Conservation (phyloP, 2,797 vertebrate species). For the Cryptoblepharus egeriae region DNA sequence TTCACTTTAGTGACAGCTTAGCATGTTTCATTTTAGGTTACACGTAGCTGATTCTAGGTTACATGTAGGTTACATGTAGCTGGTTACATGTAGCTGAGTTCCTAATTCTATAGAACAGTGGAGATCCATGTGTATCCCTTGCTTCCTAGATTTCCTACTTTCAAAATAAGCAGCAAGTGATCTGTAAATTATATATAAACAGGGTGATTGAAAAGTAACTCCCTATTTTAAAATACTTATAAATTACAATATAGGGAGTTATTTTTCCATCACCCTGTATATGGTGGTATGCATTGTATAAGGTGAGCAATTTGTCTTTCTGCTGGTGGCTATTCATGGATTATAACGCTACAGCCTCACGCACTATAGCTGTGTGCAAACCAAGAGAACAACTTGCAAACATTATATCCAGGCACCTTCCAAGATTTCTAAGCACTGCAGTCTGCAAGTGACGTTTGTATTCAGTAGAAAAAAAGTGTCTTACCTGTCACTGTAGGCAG, state of each 20-base stretch:
- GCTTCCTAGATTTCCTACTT: neutral
- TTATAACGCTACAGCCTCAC: conserved; percentile 53
- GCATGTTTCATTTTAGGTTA: neutral
- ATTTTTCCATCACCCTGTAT: too few relatives aligned
- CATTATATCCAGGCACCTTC: conserved; percentile 61
- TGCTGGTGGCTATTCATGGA: conserved; percentile 57
- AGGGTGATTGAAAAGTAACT: too few relatives aligned
- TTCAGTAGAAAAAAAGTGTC: conserved; percentile 56
- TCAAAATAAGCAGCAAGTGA: conserved; percentile 24
- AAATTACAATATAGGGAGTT: too few relatives aligned
- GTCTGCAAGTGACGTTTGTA: conserved; percentile 45
- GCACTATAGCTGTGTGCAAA: conserved; percentile 63
- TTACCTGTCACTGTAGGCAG: conserved; percentile 99
- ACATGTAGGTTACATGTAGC: too few relatives aligned
- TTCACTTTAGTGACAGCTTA: conserved; percentile 30
- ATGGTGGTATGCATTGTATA: conserved; percentile 10
- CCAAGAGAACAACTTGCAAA: conserved; percentile 71
- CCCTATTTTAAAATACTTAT: too few relatives aligned
- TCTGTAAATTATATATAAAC: conserved; percentile 22
- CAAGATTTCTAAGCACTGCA: conserved; percentile 45
- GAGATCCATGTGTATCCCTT: conserved; percentile 45
- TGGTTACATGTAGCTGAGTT: too few relatives aligned
- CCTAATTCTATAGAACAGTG: conserved; percentile 42
- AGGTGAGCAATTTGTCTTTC: conserved; percentile 49
- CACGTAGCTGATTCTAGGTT: too few relatives aligned